Evolutionary conservation across 2,888 invertebrate genomes (phyloP).

Genomic region (Bruchidius siliquastri): DNA sequence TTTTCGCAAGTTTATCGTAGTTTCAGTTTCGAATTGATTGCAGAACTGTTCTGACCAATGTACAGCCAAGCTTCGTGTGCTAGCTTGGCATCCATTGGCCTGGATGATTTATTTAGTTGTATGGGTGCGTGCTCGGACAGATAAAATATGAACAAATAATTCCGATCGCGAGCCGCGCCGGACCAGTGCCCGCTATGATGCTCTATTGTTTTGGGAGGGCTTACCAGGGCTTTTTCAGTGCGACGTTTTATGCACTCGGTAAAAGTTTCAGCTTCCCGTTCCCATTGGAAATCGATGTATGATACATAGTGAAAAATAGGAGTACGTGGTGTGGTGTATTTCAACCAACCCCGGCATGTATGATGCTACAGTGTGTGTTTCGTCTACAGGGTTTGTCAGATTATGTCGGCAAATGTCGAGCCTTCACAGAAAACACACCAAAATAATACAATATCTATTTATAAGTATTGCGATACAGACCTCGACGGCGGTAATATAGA

Average conservation of each 20-base stretch:
- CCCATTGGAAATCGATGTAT: not conserved
- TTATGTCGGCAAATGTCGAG: too few species aligned
- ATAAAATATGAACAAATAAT: not conserved
- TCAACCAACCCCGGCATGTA: too few species aligned
- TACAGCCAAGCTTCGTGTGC: not conserved
- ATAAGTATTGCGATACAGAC: too few species aligned
- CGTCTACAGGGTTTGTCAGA: too few species aligned
- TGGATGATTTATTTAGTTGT: not conserved
- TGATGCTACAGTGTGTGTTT: too few species aligned
- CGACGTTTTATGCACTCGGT: not conserved
- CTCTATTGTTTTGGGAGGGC: not conserved
- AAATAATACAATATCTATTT: too few species aligned
- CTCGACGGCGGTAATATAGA: too few species aligned
- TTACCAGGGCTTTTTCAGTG: not conserved
- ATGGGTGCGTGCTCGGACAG: not conserved
- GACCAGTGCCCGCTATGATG: not conserved
- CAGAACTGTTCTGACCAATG: not conserved
- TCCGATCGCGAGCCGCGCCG: not conserved
- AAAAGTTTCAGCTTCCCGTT: not conserved
- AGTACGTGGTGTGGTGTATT: too few species aligned
- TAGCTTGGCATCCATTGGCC: not conserved
- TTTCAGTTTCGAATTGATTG: not conserved
- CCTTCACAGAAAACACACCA: too few species aligned
- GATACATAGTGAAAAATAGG: too few species aligned
- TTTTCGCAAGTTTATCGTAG: too few species aligned